phyloP scores from a whole-genome alignment of 1,140 invertebrate genomes.

The Magallana ariakensis region DNA sequence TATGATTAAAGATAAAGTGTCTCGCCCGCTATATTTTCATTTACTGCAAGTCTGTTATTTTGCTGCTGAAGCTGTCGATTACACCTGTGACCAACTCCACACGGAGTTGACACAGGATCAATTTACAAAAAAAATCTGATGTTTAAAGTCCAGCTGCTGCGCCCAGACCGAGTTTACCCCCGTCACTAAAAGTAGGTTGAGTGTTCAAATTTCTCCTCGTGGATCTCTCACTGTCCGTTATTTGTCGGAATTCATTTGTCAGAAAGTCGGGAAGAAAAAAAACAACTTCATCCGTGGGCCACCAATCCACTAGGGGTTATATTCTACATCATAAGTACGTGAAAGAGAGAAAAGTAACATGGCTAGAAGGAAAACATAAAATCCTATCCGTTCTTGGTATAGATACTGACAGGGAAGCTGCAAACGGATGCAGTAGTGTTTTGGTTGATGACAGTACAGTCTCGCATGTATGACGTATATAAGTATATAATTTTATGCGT shows the following conservation, averaged over 20 bases:
- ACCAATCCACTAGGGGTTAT: neutral
- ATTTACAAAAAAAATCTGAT: slow-evolving; percentile 17
- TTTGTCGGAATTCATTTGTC: neutral
- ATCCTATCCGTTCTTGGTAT: neutral
- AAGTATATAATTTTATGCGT: too few relatives aligned
- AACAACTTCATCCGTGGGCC: neutral
- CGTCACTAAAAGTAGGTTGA: neutral
- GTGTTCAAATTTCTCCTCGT: neutral
- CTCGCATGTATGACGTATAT: too few relatives aligned
- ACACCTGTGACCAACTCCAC: slow-evolving; percentile 9
- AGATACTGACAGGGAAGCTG: neutral
- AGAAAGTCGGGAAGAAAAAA: neutral
- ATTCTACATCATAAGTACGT: neutral
- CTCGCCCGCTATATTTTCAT: too few relatives aligned
- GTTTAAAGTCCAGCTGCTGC: neutral
- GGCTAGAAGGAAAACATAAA: neutral
- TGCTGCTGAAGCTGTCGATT: neutral
- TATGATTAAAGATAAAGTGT: too few relatives aligned
- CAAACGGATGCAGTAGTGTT: too few relatives aligned
- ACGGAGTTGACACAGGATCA: slow-evolving; percentile 9
- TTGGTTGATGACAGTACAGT: too few relatives aligned
- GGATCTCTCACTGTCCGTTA: neutral
- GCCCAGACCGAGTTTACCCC: neutral
- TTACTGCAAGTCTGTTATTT: neutral
- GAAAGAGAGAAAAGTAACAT: neutral